phyloP scores from a whole-genome alignment of 2,113 vertebrate species.

The Sprattus sprattus region DNA sequence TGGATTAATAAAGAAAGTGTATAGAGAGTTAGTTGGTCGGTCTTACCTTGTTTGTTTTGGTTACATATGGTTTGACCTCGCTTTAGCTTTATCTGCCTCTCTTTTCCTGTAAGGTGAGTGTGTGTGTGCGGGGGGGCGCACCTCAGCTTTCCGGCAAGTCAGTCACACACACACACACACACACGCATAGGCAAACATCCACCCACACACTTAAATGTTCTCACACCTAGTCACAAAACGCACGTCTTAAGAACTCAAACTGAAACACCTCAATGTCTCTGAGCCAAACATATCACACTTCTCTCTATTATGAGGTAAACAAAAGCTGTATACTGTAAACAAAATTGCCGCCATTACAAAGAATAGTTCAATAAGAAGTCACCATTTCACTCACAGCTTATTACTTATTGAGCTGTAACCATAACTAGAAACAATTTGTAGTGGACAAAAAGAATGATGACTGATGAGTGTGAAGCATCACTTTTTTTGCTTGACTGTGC shows the following conservation, averaged over 20 bases:
- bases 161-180: neutral
- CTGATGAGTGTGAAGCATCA: neutral
- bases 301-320: conserved; percentile 5
- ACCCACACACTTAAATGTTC: neutral
- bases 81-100: neutral
- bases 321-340: neutral
- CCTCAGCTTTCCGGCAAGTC: neutral
- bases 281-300: neutral
- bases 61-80: neutral
- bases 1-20: neutral
- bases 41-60: conserved; percentile 12
- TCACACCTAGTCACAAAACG: neutral
- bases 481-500: neutral
- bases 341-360: neutral
- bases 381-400: neutral
- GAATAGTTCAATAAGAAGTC: neutral
- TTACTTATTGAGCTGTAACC: neutral
- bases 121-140: neutral
- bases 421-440: neutral
- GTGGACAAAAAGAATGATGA: neutral
- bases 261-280: neutral
- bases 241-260: neutral
- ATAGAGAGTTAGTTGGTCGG: neutral
- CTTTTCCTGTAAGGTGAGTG: neutral
- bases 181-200: neutral